These are phyloP conservation scores for Lycocerus yunnanus DNA, from an alignment of 2,888 invertebrate genomes.

Conservation along the genomic window DNA sequence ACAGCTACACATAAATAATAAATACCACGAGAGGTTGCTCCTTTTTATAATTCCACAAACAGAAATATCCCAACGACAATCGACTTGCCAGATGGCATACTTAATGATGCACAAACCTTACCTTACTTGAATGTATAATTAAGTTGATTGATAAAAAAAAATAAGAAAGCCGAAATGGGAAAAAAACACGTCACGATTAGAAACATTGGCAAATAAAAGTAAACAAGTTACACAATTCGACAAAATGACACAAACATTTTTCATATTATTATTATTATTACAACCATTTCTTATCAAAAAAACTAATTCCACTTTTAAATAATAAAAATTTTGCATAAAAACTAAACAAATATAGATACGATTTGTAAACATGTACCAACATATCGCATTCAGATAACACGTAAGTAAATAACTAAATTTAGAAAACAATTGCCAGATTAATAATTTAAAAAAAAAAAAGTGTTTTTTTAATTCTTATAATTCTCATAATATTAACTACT, in stretches of 20 bases:
- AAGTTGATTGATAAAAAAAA: neutral
- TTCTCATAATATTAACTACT: no score
- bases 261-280: neutral
- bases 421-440: neutral
- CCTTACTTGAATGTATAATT: conserved; percentile 2
- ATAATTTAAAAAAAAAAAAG: neutral
- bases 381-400: neutral
- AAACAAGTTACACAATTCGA: neutral
- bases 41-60: conserved; percentile 18
- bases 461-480: no score
- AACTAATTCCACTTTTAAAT: neutral
- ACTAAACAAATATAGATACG: neutral
- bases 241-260: neutral
- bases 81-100: neutral
- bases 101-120: neutral
- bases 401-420: neutral
- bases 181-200: neutral
- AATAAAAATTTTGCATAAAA: neutral
- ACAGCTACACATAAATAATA: conserved; percentile 16
- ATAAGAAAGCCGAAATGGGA: neutral
- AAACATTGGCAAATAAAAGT: neutral
- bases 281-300: neutral
- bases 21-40: neutral
- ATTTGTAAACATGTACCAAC: neutral
- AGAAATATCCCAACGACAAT: neutral